These are phyloP conservation scores for Parnassius apollo DNA, from an alignment of 2,888 invertebrate genomes.

Conservation along the genomic window DNA sequence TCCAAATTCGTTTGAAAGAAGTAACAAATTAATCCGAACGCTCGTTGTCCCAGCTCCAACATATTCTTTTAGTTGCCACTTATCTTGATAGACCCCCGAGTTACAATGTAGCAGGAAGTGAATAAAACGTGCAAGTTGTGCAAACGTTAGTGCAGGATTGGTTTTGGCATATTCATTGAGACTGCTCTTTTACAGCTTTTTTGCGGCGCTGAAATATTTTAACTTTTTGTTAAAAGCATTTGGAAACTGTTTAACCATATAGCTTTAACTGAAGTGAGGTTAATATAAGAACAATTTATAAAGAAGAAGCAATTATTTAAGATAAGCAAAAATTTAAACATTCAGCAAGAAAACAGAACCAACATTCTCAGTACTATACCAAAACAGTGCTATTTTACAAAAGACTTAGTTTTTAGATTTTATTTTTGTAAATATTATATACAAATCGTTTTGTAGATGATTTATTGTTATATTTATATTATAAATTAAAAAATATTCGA, in stretches of 20 bases:
- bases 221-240: neutral
- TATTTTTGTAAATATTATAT: too few species aligned
- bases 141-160: slow-evolving; percentile 21
- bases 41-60: slow-evolving; percentile 18
- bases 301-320: too few species aligned
- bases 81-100: slow-evolving; percentile 27
- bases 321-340: too few species aligned
- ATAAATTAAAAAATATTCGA: too few species aligned
- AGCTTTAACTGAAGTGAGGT: too few species aligned
- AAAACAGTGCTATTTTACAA: too few species aligned
- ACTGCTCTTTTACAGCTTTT: slow-evolving; percentile 4
- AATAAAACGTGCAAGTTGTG: slow-evolving; percentile 27
- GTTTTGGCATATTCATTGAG: slow-evolving; percentile 16
- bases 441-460: too few species aligned
- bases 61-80: slow-evolving; percentile 29
- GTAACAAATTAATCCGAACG: slow-evolving; percentile 24
- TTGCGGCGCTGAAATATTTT: neutral
- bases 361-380: too few species aligned
- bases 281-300: too few species aligned
- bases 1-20: slow-evolving; percentile 19
- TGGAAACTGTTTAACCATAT: neutral
- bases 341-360: too few species aligned
- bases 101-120: slow-evolving; percentile 27
- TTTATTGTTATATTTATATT: too few species aligned
- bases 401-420: too few species aligned